These are phyloP conservation scores for Agapornis canus DNA, from an alignment of 2,797 vertebrate species.

Conservation along the genomic window DNA sequence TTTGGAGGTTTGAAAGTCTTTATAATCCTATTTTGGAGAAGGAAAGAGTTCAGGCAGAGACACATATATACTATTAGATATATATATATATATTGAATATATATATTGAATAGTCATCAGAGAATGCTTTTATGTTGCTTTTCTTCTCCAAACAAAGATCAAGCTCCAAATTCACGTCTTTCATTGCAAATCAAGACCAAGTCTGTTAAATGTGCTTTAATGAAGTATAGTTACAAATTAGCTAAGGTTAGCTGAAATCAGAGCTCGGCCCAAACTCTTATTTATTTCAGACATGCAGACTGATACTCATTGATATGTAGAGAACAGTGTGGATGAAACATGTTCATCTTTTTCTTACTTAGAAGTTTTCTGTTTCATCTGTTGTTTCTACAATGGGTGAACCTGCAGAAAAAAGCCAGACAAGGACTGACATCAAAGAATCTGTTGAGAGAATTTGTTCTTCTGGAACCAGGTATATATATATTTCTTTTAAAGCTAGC, in stretches of 20 bases:
- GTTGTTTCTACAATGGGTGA: neutral
- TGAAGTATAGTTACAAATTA: neutral
- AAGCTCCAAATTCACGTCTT: neutral
- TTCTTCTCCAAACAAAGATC: neutral
- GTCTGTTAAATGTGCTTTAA: neutral
- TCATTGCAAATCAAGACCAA: neutral
- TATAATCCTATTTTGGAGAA: neutral
- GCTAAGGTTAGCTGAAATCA: neutral
- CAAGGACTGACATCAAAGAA: constrained; percentile 72
- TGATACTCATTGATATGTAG: neutral
- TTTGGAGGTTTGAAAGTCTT: neutral
- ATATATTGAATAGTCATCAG: neutral
- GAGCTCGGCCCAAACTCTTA: neutral
- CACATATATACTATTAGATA: neutral
- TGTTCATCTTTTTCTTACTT: neutral
- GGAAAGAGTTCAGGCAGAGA: neutral
- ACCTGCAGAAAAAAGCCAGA: constrained; percentile 38
- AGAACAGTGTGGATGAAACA: neutral
- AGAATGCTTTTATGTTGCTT: neutral
- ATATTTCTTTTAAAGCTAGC: neutral
- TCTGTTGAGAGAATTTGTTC: constrained; percentile 82
- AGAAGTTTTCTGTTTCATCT: neutral
- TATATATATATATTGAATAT: neutral
- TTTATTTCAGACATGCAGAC: neutral
- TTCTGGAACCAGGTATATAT: constrained; percentile 83